These are phyloP conservation scores for Pocillopora verrucosa DNA, from an alignment of 64 coral and sea anemone species.

Conservation along the genomic window DNA sequence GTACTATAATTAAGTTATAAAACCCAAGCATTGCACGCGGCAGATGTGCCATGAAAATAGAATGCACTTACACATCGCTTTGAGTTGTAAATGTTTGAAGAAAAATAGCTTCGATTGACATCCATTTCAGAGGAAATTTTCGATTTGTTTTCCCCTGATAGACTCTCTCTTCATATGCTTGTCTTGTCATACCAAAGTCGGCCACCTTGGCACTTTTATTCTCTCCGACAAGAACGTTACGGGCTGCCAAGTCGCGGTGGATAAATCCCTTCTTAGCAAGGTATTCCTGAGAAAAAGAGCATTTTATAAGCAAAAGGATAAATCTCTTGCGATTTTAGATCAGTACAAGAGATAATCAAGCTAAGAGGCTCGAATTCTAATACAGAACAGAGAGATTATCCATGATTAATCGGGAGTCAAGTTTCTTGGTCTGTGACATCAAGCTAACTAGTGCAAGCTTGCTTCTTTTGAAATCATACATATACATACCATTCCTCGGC, in stretches of 20 bases:
- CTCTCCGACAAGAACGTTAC: constrained; percentile 58
- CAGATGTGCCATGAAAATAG: not conserved
- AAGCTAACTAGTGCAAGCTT: not conserved
- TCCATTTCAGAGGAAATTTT: constrained; percentile 61
- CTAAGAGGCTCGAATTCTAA: too few relatives aligned
- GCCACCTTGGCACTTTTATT: constrained; percentile 60
- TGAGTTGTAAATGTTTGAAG: constrained; percentile 55
- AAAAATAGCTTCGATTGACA: constrained; percentile 74
- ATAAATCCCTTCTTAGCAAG: constrained; percentile 51
- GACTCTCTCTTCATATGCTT: constrained; percentile 49
- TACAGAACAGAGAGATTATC: too few relatives aligned
- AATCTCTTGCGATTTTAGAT: too few relatives aligned
- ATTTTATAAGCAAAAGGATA: not conserved
- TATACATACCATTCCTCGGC: constrained; percentile 55
- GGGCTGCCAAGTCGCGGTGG: constrained; percentile 56
- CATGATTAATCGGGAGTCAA: too few relatives aligned
- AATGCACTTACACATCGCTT: constrained; percentile 56
- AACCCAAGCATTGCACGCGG: not conserved
- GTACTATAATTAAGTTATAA: too few relatives aligned
- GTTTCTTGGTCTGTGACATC: too few relatives aligned
- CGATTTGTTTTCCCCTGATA: constrained; percentile 55
- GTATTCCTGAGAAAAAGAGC: constrained; percentile 40
- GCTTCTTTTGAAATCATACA: not conserved
- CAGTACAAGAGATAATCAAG: too few relatives aligned
- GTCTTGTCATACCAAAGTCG: constrained; percentile 57